Evolutionary conservation across 1,140 invertebrate genomes (phyloP).

Genomic region (Lutraria rhynchaena): DNA sequence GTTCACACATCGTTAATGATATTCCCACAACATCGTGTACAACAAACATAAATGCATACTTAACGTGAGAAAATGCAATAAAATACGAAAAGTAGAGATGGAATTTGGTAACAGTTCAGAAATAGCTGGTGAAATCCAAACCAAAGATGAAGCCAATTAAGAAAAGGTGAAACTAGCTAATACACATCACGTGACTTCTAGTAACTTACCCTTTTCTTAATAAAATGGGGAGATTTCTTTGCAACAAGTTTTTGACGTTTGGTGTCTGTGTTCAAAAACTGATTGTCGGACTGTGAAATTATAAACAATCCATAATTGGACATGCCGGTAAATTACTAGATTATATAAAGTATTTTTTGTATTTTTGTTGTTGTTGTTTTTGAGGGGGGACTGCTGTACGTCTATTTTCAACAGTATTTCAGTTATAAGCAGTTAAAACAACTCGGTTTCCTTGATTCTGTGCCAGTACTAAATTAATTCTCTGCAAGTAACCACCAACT

Average conservation of each 20-base stretch:
- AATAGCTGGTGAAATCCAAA: no score
- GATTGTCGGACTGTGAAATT: conserved; percentile 61
- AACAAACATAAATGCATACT: no score
- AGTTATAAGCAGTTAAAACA: not conserved
- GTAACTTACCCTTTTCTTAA: conserved; percentile 73
- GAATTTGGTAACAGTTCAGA: no score
- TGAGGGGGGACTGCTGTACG: not conserved
- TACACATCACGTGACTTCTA: no score
- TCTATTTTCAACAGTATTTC: not conserved
- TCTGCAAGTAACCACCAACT: no score
- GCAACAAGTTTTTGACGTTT: conserved; percentile 76
- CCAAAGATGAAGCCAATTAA: no score
- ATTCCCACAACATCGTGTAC: no score
- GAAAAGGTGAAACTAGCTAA: no score
- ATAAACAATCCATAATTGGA: not conserved
- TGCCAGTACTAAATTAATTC: not conserved
- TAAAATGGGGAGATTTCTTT: conserved; percentile 78
- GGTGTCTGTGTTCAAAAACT: conserved; percentile 61
- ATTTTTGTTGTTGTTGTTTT: not conserved
- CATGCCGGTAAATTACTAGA: not conserved
- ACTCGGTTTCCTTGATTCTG: not conserved
- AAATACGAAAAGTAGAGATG: no score
- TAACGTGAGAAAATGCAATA: no score
- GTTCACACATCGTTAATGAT: no score
- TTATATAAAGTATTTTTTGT: not conserved